phyloP scores from a whole-genome alignment of 1,140 invertebrate species.

The Pseudomyrmex gracilis region DNA sequence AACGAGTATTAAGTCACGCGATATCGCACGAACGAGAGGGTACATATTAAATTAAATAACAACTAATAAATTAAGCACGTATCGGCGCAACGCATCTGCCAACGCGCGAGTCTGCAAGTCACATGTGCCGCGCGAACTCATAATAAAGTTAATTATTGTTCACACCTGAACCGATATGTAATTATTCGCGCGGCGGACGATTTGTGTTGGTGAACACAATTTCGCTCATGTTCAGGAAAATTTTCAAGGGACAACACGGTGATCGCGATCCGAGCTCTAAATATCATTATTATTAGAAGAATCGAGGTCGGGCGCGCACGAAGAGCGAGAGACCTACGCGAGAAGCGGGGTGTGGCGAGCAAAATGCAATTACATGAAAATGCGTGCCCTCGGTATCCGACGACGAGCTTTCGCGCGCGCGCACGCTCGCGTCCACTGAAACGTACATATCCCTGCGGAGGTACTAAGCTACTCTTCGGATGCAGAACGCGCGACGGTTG shows the following conservation, averaged over 20 bases:
- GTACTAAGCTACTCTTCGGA: background rate
- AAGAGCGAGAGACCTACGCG: constrained; percentile 54
- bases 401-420: constrained; percentile 44
- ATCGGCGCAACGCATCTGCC: background rate
- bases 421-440: background rate
- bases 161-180: background rate
- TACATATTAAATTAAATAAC: background rate
- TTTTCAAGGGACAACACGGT: background rate
- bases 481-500: constrained; percentile 25
- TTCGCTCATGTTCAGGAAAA: background rate
- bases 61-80: constrained; percentile 7
- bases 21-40: background rate
- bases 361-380: constrained; percentile 81
- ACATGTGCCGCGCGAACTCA: background rate
- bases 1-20: background rate
- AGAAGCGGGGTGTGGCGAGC: constrained; percentile 74
- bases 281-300: constrained; percentile 44
- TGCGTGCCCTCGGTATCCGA: constrained; percentile 56
- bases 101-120: background rate
- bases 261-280: constrained; percentile 15
- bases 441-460: constrained; percentile 26
- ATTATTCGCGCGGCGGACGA: background rate
- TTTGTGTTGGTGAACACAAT: background rate
- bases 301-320: constrained; percentile 3
- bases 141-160: constrained; percentile 2